phyloP scores from a whole-genome alignment of 1,140 invertebrate species.

The Pogonognathellus flavescens region DNA sequence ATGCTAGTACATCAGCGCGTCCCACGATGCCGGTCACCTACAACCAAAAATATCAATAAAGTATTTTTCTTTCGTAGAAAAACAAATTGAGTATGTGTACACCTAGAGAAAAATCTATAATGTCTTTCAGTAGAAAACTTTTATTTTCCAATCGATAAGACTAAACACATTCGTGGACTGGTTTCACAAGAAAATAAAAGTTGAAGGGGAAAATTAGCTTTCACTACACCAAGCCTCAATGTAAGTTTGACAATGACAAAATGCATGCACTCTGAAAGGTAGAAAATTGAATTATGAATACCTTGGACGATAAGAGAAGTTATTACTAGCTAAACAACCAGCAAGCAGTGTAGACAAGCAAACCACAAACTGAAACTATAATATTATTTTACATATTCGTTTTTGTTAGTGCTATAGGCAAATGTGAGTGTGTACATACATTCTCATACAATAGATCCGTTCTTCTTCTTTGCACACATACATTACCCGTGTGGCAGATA shows the following conservation, averaged over 20 bases:
- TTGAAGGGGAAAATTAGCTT: neutral
- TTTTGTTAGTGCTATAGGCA: too few relatives aligned
- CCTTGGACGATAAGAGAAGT: neutral
- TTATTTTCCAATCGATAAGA: neutral
- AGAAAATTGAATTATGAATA: neutral
- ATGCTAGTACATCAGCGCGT: slow-evolving; percentile 91
- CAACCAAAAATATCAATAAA: slow-evolving; percentile 69
- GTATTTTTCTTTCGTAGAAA: neutral
- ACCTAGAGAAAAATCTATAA: neutral
- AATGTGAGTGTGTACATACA: too few relatives aligned
- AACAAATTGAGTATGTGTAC: too few relatives aligned
- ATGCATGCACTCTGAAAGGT: neutral
- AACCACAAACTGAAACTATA: too few relatives aligned
- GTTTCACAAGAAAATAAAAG: neutral
- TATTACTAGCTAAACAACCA: neutral
- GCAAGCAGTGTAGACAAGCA: neutral
- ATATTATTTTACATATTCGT: too few relatives aligned
- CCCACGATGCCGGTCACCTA: slow-evolving; percentile 95
- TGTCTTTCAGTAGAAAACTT: neutral
- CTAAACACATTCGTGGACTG: neutral
- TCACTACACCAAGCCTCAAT: neutral
- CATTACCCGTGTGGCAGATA: neutral
- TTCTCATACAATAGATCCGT: too few relatives aligned
- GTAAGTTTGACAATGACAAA: slow-evolving; percentile 1
- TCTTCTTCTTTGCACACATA: neutral